Evolutionary conservation across 2,888 invertebrate species (phyloP).

Genomic region (Chorisops tibialis): DNA sequence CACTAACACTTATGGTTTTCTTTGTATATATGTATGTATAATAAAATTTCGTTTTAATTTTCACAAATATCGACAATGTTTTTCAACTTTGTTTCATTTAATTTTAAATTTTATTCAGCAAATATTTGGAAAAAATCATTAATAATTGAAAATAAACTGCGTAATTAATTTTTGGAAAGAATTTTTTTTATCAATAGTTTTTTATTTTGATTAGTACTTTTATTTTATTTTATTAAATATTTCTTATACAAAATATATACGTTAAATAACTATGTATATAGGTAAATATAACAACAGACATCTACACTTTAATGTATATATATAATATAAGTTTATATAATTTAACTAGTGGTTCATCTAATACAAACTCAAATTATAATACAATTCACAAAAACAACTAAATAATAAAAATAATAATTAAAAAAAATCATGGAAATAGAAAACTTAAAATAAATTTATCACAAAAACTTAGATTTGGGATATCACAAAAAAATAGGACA

Average conservation of each 20-base stretch:
- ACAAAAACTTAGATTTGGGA: constrained; percentile 24
- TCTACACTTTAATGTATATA: constrained; percentile 44
- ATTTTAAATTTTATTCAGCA: neutral
- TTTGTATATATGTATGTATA: neutral
- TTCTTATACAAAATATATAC: constrained; percentile 33
- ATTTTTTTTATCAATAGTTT: neutral
- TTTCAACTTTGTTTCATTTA: neutral
- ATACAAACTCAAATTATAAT: constrained; percentile 38
- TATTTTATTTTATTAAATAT: constrained; percentile 31
- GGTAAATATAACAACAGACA: constrained; percentile 44
- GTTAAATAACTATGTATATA: constrained; percentile 28
- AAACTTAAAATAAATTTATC: neutral
- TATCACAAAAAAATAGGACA: neutral
- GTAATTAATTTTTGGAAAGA: neutral
- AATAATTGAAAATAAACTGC: neutral
- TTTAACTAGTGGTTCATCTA: constrained; percentile 39
- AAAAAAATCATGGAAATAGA: constrained; percentile 24
- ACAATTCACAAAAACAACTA: constrained; percentile 30
- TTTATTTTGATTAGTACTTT: constrained; percentile 4
- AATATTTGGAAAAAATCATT: neutral
- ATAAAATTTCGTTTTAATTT: constrained; percentile 2
- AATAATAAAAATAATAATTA: constrained; percentile 29
- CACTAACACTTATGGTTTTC: constrained; percentile 36
- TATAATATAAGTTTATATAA: constrained; percentile 35
- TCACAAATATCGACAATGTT: neutral